Conservation (phyloP, 2,888 invertebrate genomes). For the Leptodirus hochenwartii region DNA sequence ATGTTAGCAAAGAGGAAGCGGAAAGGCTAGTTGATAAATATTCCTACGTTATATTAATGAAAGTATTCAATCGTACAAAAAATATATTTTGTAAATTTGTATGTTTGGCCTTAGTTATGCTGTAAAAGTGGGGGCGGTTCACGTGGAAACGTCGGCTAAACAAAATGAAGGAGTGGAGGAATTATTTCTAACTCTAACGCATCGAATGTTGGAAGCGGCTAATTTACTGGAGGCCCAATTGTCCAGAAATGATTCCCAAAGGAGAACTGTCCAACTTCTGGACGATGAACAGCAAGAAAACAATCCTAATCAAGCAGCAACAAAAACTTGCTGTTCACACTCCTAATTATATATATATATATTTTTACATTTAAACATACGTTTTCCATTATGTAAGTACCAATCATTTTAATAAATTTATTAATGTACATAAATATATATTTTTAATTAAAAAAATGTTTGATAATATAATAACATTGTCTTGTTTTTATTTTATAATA, state of each 20-base stretch:
- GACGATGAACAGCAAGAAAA: slow-evolving; percentile 27
- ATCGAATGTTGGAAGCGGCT: slow-evolving; percentile 43
- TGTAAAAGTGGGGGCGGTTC: slow-evolving; percentile 75
- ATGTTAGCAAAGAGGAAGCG: slow-evolving; percentile 69
- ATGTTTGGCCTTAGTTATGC: slow-evolving; percentile 51
- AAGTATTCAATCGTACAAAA: slow-evolving; percentile 5
- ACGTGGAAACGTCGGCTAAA: slow-evolving; percentile 89
- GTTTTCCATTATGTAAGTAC: too few species aligned
- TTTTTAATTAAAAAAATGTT: slow-evolving; percentile 4
- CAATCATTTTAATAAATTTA: too few species aligned
- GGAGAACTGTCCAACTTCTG: slow-evolving; percentile 23
- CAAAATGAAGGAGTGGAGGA: slow-evolving; percentile 81
- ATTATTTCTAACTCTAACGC: slow-evolving; percentile 67
- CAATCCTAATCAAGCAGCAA: too few species aligned
- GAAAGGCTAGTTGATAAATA: slow-evolving; percentile 44
- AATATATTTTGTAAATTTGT: too few species aligned
- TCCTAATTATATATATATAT: too few species aligned
- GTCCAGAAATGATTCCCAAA: slow-evolving; percentile 22
- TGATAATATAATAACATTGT: slow-evolving; percentile 4
- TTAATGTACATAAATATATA: too few species aligned
- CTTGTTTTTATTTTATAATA: too few species aligned
- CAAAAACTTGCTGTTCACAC: slow-evolving; percentile 8
- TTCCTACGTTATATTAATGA: too few species aligned
- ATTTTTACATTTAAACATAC: too few species aligned
- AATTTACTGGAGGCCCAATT: slow-evolving; percentile 21